Evolutionary conservation across 37 sponge, comb jelly and placozoan species (phyloP), one percentile per base, ranked within the genome.

Genomic region (Aplysina aerophoba): DNA sequence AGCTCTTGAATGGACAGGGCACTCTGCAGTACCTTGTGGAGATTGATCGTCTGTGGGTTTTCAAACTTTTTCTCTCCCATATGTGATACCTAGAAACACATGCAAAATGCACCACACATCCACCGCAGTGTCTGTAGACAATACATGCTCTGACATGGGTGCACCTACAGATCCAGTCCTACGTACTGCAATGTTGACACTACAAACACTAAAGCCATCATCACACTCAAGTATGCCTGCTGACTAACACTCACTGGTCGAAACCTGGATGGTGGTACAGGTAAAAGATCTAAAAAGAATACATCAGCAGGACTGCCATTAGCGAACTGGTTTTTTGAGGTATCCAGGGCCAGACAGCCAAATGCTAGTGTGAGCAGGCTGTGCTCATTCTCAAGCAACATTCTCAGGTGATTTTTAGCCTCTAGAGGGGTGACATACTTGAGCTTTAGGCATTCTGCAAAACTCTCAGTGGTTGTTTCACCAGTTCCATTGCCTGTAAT

Each of bases 191-290:
- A n/a, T n/a, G n/a, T n/a, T n/a, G n/a, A n/a, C n/a, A n/a, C n/a
- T n/a, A n/a, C n/a, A n/a, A n/a, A n/a, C n/a, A n/a, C n/a, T n/a
- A n/a, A n/a, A n/a, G n/a, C n/a, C n/a, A n/a, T n/a, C n/a, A n/a
- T n/a, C n/a, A n/a, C n/a, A n/a, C n/a, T n/a, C n/a, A n/a, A n/a
- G n/a, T n/a, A n/a, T n/a, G n/a, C n/a, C n/a, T n/a, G n/a, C n/a
- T n/a, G n/a, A n/a, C n/a, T n/a, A 75, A 20, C 16, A 93, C 93
- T 81, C 74, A 93, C 93, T 55, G 99, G 99, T 89, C 99, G 85
- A 60, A 92, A 98, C 41, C 90, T 86, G 61, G 93, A 88, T 27
- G 99, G 97, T 22, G 97, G 93, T 13, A 98, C 99, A 65, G 91
- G 89, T 0, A 98, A 20, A 17, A 96, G 81, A 4, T 86, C 84